Evolutionary conservation across 2,113 vertebrate genomes (phyloP), one percentile per base, ranked within the genome.

Genomic region (Otolemur garnettii): DNA sequence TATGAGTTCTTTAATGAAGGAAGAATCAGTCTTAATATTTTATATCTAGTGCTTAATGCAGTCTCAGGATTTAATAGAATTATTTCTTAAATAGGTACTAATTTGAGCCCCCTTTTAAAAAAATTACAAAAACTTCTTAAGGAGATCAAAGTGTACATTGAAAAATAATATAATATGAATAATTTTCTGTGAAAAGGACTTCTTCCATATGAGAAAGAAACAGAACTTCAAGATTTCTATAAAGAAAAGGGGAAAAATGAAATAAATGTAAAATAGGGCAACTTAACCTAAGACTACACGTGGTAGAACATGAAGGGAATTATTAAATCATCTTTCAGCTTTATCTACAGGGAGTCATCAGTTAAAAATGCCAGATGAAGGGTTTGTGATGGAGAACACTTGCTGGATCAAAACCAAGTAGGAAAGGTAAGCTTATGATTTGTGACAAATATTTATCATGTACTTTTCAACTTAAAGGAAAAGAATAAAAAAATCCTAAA

Each of bases 371-470:
- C 90, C 93, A 96, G 95, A 96, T 87, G 83, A 97, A 94, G 94
- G 59, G 60, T 84, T n/a, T 95, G 93, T 96, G 95, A 96, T 92
- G 55, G 71, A 94, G 93, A 97, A 93, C 66, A 84, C 24, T 96
- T 96, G 80, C 94, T 97, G 97, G 96, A 97, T 74, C 75, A 86
- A 94, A 94, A 93, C 83, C 97, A 97, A 97, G 72, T 90, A 93
- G 10, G 45, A 94, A 97, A 97, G 94, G 80, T 98, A 94, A 94
- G 71, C 78, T 91, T 84, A 81, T 0, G 7, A 96, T 96, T 97
- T 96, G 94, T 94, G 94, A 81, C 84, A 91, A 93, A 95, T 93
- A 71, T 97, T 94, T 89, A 96, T 97, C 93, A 59, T 94, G 90
- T 96, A 94, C 55, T 96, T 97, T 96, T 89, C 57, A 93, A 93